Evolutionary conservation across 2,113 vertebrate genomes (phyloP).

Genomic region (Dipodomys stephensi): DNA sequence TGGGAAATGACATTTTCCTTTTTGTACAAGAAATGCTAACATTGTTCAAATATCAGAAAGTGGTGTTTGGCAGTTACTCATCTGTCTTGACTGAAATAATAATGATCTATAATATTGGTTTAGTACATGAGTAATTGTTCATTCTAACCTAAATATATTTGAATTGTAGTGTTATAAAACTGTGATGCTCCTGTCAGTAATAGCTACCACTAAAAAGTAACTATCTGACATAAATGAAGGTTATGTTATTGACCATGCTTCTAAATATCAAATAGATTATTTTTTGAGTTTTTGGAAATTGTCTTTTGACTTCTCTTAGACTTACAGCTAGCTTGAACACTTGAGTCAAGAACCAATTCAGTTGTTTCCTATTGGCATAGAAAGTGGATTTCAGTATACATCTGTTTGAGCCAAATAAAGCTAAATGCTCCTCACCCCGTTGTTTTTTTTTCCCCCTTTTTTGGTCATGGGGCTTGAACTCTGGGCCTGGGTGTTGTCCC

Average conservation of each 20-base stretch:
- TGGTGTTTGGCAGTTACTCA: neutral
- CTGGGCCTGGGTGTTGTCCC: no score
- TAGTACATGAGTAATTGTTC: neutral
- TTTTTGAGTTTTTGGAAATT: no score
- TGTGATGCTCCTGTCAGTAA: neutral
- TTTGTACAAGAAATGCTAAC: neutral
- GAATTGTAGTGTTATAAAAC: neutral
- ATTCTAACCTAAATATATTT: slow-evolving; percentile 37
- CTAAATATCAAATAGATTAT: no score
- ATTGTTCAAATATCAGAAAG: neutral
- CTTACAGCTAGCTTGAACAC: no score
- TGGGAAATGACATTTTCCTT: neutral
- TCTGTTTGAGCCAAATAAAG: no score
- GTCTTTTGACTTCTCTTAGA: no score
- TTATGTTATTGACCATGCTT: neutral
- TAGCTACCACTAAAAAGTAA: neutral
- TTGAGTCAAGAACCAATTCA: no score
- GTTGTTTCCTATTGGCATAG: no score
- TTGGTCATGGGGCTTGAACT: no score
- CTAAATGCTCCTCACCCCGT: no score
- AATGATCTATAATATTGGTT: slow-evolving; percentile 30
- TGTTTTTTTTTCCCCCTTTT: no score
- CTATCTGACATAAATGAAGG: neutral
- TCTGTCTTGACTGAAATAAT: neutral
- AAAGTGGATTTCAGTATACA: no score